These are phyloP conservation scores for Ctenosaura bakeri DNA, from an alignment of 2,797 vertebrate species.

Conservation along the genomic window DNA sequence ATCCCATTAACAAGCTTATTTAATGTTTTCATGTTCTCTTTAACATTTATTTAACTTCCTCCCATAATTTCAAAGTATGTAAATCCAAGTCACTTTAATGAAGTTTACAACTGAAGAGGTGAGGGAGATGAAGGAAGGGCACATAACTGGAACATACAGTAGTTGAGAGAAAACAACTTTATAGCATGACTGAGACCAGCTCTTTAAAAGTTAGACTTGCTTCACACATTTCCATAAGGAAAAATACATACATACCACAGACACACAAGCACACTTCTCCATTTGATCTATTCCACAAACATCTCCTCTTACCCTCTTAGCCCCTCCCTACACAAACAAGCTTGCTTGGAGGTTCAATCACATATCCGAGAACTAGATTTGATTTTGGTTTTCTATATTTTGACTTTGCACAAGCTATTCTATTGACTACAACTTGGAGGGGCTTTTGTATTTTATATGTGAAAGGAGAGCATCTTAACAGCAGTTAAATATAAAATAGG, in stretches of 20 bases:
- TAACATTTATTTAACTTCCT: constrained; percentile 68
- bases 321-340: constrained; percentile 62
- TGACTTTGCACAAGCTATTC: constrained; percentile 67
- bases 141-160: constrained; percentile 71
- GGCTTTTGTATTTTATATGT: constrained; percentile 71
- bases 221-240: constrained; percentile 78
- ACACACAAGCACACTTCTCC: constrained; percentile 77
- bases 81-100: constrained; percentile 57
- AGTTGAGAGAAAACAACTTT: constrained; percentile 66
- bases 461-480: constrained; percentile 68
- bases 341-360: constrained; percentile 62
- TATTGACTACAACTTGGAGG: constrained; percentile 71
- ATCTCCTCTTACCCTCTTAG: constrained; percentile 75
- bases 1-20: constrained; percentile 65
- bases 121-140: constrained; percentile 66
- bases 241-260: constrained; percentile 81
- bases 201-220: constrained; percentile 83
- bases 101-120: constrained; percentile 71
- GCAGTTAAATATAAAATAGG: constrained; percentile 76
- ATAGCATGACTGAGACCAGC: constrained; percentile 82
- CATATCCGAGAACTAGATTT: constrained; percentile 63
- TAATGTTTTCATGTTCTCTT: constrained; percentile 77
- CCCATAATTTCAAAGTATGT: constrained; percentile 65
- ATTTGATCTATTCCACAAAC: constrained; percentile 79
- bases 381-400: constrained; percentile 70